These are phyloP conservation scores for Tetrapedia diversipes DNA, from an alignment of 2,888 invertebrate species.

Conservation along the genomic window DNA sequence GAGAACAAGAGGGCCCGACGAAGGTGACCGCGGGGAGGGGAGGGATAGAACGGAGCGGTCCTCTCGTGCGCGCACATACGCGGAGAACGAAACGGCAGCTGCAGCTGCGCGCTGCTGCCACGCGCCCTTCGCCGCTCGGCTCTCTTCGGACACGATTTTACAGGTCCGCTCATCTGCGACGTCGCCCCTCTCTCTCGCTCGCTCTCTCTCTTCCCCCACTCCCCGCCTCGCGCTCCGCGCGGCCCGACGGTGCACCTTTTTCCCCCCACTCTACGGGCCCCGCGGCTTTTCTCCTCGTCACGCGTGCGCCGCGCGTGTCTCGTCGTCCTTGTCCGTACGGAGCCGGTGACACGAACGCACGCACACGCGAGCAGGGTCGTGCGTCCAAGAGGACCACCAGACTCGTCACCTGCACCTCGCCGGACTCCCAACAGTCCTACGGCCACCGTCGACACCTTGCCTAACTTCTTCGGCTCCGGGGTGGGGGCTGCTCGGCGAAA, in stretches of 20 bases:
- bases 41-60: constrained; percentile 9
- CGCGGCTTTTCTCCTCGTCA: constrained; percentile 34
- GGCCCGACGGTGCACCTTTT: constrained; percentile 22
- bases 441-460: constrained; percentile 76
- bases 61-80: constrained; percentile 42
- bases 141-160: constrained; percentile 71
- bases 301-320: constrained; percentile 6
- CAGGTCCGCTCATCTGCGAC: constrained; percentile 69
- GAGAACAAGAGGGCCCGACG: constrained; percentile 37
- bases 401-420: constrained; percentile 80
- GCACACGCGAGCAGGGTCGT: constrained; percentile 36
- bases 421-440: constrained; percentile 70
- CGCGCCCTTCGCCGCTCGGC: constrained; percentile 74
- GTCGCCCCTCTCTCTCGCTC: constrained; percentile 43
- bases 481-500: constrained; percentile 18
- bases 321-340: constrained; percentile 48
- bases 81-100: constrained; percentile 74
- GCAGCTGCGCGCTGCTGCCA: constrained; percentile 77
- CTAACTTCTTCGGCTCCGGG: constrained; percentile 58
- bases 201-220: constrained; percentile 21
- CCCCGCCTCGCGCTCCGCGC: constrained; percentile 25
- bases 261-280: constrained; percentile 33
- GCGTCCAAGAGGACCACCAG: constrained; percentile 78
- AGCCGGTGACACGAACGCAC: constrained; percentile 62
- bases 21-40: background rate